Evolutionary conservation across 2,797 vertebrate genomes (phyloP).

Genomic region (Gymnoscopelus braueri): DNA sequence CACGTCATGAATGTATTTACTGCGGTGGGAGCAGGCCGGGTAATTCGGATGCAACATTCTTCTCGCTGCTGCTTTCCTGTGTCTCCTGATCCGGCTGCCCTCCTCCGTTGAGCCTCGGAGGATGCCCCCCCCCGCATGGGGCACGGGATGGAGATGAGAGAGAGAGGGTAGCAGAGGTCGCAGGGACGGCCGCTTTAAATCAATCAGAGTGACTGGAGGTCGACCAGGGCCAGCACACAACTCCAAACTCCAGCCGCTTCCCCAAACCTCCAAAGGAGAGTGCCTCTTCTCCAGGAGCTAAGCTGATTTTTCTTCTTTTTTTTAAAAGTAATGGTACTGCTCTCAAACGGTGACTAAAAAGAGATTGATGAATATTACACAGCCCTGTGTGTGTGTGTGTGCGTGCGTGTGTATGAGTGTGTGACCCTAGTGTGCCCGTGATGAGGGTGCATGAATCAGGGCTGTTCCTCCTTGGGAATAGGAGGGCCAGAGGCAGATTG

Average conservation of each 20-base stretch:
- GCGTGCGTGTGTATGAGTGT: slow-evolving; percentile 11
- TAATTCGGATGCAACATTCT: slow-evolving; percentile 47
- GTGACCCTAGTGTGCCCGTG: slow-evolving; percentile 24
- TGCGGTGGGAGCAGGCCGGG: slow-evolving; percentile 21
- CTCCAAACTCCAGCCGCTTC: slow-evolving; percentile 55
- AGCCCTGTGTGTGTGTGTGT: slow-evolving; percentile 15
- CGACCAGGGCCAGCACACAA: slow-evolving; percentile 44
- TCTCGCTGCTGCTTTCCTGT: slow-evolving; percentile 27
- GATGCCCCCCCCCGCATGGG: slow-evolving; percentile 32
- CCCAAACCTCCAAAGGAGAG: slow-evolving; percentile 34
- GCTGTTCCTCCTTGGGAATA: slow-evolving; percentile 35
- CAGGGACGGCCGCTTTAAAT: slow-evolving; percentile 52
- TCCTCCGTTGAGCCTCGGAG: slow-evolving; percentile 38
- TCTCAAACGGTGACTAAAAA: slow-evolving; percentile 30
- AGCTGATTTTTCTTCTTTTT: slow-evolving; percentile 27
- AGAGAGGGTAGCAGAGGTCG: slow-evolving; percentile 24
- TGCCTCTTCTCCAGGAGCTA: slow-evolving; percentile 16
- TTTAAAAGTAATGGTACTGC: slow-evolving; percentile 46
- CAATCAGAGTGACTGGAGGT: slow-evolving; percentile 67
- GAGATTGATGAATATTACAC: slow-evolving; percentile 62
- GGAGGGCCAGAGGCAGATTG: slow-evolving; percentile 30
- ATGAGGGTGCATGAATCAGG: slow-evolving; percentile 43
- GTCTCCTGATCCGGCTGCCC: slow-evolving; percentile 34
- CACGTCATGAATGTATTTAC: slow-evolving; percentile 64
- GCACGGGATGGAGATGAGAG: slow-evolving; percentile 52